Base-by-base conservation (phyloP, 2,113 vertebrate genomes). In the Monarcha castaneiventris region DNA sequence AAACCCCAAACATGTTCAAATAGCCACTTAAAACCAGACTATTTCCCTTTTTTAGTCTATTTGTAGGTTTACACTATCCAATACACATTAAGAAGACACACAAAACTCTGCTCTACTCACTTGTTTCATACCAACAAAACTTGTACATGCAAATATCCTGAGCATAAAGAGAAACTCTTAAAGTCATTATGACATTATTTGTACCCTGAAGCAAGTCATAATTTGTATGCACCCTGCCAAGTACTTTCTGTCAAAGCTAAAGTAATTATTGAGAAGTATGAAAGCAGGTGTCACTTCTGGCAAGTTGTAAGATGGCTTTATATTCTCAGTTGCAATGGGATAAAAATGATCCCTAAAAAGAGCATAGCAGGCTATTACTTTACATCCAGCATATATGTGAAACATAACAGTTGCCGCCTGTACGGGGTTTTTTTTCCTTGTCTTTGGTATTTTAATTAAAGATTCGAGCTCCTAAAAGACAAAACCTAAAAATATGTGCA, bases 181-280 rank as follows among this genome's bases (percentile, higher is more conserved):
- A 91, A 96, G 81, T 80, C 87, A 90, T 97, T 94, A 96, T 74
- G 76, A 74, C 73, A 96, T 97, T 97, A 96, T 96, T 96, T 96
- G 90, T 87, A 90, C 81, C 94, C 94, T 39, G 64, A 94, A 96
- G 90, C 74, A 2, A 95, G 80, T 79, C 90, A 75, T 95, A 75
- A 96, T 95, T 94, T 96, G 90, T 89, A 97, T 79, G 90, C 86
- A 83, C 66, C 59, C 93, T 94, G 95, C 96, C 89, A 95, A 96
- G 84, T 82, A 87, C 87, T 97, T 95, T 88, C 90, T 95, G 92
- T 97, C 93, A 97, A 90, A 97, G 69, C 75, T 96, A 77, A 96
- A 97, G 92, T 95, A 97, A 98, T 97, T 97, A 98, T 96, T 97
- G 96, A 96, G 95, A 98, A 97, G 87, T 89, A 95, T 97, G 95